Percentiles rank a stretch among this genome's conserved stretches.
phyloP scores from a whole-genome alignment of 2,888 invertebrate species.

The Eledone cirrhosa region DNA sequence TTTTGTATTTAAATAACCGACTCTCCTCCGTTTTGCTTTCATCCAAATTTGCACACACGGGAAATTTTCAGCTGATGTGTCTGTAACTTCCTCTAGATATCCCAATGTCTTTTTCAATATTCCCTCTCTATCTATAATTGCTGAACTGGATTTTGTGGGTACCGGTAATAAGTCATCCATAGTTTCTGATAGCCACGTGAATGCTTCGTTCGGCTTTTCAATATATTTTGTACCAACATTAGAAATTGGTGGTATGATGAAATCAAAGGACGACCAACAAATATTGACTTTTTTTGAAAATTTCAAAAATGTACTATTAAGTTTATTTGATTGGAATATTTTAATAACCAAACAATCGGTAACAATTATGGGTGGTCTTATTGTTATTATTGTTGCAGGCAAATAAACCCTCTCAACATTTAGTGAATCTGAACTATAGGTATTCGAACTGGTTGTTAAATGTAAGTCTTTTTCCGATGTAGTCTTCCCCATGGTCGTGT shows the following conservation, averaged over 20 bases:
- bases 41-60: background rate
- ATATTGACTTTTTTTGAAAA: background rate
- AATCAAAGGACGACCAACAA: background rate
- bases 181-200: background rate
- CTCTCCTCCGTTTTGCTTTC: background rate
- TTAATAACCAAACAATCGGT: constrained; percentile 11
- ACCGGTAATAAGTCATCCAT: background rate
- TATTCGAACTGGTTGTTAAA: too few species aligned
- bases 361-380: background rate
- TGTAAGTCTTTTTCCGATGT: too few species aligned
- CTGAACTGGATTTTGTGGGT: background rate
- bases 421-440: too few species aligned
- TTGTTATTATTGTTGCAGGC: background rate
- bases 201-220: background rate
- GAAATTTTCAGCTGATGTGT: background rate
- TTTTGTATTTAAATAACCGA: background rate
- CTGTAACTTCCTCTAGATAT: too few species aligned
- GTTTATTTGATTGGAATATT: background rate
- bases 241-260: background rate
- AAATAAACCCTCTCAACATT: background rate
- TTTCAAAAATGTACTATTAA: background rate
- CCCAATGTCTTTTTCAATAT: too few species aligned
- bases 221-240: background rate
- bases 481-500: too few species aligned
- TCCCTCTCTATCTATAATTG: too few species aligned